Evolutionary conservation across 2,797 vertebrate species (phyloP), one percentile per base, ranked within the genome.

Genomic region (Loriculus beryllinus): DNA sequence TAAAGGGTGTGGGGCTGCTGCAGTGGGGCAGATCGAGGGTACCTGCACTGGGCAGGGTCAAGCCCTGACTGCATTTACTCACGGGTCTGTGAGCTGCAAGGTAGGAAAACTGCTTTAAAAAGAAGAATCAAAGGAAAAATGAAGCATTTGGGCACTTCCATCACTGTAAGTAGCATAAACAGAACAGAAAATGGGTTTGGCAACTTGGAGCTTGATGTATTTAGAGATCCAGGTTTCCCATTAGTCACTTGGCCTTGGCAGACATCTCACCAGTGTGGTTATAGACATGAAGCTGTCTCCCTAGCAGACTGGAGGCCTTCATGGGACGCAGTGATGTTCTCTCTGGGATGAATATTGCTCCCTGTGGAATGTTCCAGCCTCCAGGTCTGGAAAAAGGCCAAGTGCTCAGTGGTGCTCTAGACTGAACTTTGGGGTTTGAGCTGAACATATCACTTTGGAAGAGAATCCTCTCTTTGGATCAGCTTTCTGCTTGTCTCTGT

Each of bases 241-340:
- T 56, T 15, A 23, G 21, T 33, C 10, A 1, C 5, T 60, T 74
- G 67, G 59, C 76, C 45, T 57, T 54, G 82, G 79, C 64, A 48
- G 3, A 10, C 0, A 1, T 43, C 75, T 62, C 52, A 7, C 10
- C 0, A 4, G 7, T 1, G 16, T 60, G 40, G 12, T 4, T 51
- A 3, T 1, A 54, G 45, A 8, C 22, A 5, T 0, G 1, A 23
- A 60, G 59, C 42, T 48, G 70, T 49, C 70, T 33, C 42, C 72
- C 12, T 2, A 5, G 49, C 1, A 6, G 31, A 4, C 43, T 1
- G 3, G 89, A 31, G 56, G 45, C 62, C n/a, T 64, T 52, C 2
- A 11, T 6, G 12, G 74, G 8, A 47, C 65, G 77, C 23, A 65
- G 31, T 3, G 14, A 19, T 25, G 35, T 19, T 47, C 56, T 33